Percentiles rank a stretch among this genome's conserved stretches.
Evolutionary conservation across 2,113 vertebrate genomes (phyloP).

Genomic region (Antigone vipio): DNA sequence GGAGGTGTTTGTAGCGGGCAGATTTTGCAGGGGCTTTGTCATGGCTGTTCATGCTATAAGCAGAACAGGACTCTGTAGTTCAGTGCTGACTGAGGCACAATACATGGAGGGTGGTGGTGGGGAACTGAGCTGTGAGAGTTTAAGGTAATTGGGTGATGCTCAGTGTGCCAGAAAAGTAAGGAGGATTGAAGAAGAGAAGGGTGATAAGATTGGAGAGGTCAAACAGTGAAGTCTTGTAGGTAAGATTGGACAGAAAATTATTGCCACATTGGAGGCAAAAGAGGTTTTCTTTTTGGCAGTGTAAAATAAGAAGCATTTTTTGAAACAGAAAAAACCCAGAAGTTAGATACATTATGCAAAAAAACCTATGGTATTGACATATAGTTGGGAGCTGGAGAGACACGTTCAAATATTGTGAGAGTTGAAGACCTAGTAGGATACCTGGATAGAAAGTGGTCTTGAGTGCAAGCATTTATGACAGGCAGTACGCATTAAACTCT

Average conservation of each 20-base stretch:
- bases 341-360: background rate
- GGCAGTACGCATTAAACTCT: background rate
- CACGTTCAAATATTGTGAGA: background rate
- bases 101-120: too few relatives aligned
- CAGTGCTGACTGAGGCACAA: background rate
- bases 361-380: background rate
- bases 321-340: background rate
- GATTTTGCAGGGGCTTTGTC: background rate
- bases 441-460: background rate
- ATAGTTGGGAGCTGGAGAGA: background rate
- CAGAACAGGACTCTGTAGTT: background rate
- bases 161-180: background rate
- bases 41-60: background rate
- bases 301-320: background rate
- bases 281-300: background rate
- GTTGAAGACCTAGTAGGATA: background rate
- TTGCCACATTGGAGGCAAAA: background rate
- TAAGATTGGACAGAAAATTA: background rate
- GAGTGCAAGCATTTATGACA: background rate
- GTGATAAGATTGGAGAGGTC: background rate
- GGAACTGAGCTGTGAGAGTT: background rate
- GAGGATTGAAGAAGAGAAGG: fast-evolving
- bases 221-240: background rate
- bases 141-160: background rate
- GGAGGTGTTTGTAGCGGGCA: background rate